These are phyloP conservation scores for Indri indri DNA, from an alignment of 2,113 vertebrate genomes.

Conservation along the genomic window DNA sequence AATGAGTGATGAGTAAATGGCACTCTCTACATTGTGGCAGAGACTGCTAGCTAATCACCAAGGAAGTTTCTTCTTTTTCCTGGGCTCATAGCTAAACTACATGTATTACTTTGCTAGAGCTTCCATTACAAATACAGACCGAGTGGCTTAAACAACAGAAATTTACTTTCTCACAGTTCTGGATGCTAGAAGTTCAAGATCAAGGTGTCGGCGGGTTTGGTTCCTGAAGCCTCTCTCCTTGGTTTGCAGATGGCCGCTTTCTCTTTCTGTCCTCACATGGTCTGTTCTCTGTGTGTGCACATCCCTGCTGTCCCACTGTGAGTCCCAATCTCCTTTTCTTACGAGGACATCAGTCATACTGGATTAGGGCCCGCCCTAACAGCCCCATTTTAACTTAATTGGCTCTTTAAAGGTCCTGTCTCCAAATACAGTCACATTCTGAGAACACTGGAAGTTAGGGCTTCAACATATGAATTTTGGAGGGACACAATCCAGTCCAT, in stretches of 20 bases:
- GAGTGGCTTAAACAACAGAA: background rate
- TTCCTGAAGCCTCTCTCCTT: background rate
- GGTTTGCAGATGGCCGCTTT: background rate
- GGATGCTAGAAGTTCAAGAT: background rate
- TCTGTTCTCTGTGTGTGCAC: background rate
- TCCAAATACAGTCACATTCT: background rate
- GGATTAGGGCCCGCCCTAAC: background rate
- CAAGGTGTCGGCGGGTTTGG: background rate
- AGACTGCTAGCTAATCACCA: background rate
- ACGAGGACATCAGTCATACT: background rate
- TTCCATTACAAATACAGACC: background rate
- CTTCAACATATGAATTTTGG: background rate
- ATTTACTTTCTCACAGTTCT: background rate
- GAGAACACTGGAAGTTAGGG: background rate
- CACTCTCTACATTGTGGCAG: background rate
- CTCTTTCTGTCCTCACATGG: background rate
- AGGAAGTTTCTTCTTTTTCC: background rate
- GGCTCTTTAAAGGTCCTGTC: background rate
- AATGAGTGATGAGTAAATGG: background rate
- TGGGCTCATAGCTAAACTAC: background rate
- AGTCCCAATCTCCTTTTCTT: background rate
- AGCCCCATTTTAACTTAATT: background rate
- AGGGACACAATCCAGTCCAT: background rate
- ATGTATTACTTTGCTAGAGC: background rate
- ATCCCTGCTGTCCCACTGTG: background rate